Evolutionary conservation across 2,113 vertebrate species (phyloP), one percentile per base, ranked within the genome.

Genomic region (Parotia lawesii): DNA sequence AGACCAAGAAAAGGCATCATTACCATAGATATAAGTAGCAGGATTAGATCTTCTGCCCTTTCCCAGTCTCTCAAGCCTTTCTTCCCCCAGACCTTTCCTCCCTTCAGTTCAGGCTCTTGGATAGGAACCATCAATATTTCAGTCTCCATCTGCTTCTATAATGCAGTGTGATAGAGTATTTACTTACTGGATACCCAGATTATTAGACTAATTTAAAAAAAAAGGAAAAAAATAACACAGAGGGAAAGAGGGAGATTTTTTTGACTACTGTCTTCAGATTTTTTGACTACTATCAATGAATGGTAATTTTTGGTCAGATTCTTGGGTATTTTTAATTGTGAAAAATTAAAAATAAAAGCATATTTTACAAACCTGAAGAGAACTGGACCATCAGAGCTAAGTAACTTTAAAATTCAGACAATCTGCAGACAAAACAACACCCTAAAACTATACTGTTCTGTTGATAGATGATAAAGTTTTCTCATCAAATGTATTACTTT

Each of bases 171-270:
- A 75, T 31, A 45, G 18, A 60, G 15, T 53, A 73, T 76, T 72
- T 56, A 69, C 18, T 7, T 53, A 37, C 0, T 53, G 7, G 27
- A 65, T 76, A 28, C 15, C 27, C 29, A 74, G 13, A 76, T 84
- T 88, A 58, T 12, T 71, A 22, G 21, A 84, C 53, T 77, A 83
- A 62, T 65, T 40, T 2, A 29, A 48, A 23, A 42, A 65, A 45
- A 45, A 21, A 22, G 2, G 9, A 1, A 35, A 50, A 44, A 61
- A 60, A 51, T 2, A 35, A 20, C 16, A 44, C 1, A 1, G 5
- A 33, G 28, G n/a, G 15, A 16, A 33, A 35, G 10, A 31, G 6
- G 62, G 21, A 22, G 8, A 77, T 56, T 56, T 15, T 57, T 24
- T 33, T 51, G 15, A 83, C 25, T 28, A 28, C 44, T 45, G 87